Base-by-base conservation (phyloP, 2,888 invertebrate species). In the Dolomedes plantarius region DNA sequence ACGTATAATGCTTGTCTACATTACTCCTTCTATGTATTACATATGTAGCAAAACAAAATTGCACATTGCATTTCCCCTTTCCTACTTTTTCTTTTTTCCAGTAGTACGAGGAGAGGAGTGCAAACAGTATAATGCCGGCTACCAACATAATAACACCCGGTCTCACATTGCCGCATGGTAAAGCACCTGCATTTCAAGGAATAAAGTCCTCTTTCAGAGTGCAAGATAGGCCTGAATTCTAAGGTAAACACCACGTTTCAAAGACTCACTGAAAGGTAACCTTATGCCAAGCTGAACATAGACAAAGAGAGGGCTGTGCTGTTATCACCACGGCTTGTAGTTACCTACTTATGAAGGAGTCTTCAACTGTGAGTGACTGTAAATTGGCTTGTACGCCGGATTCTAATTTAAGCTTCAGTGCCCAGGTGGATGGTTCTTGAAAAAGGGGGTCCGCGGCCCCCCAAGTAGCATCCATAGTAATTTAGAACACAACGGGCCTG, bases 351-450 rank as follows among this genome's bases (percentile, higher is more conserved):
- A 56, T 56, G 56, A 56, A 56, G 56, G 19, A 56, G 23, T 56
- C 19, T 19, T 56, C 16, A 23, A 56, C 19, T 5, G 23, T 56
- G 56, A 56, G 23, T 56, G 56, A 56, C 56, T 56, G 56, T 56
- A 56, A 56, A 56, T 56, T 56, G 56, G 56, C 56, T 56, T n/a
- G 56, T 56, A 23, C 56, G 23, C 56, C 56, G 23, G 56, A 56
- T 56, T 56, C 56, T 56, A 56, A 56, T 56, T 56, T 56, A 23
- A 23, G 56, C 56, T 5, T 56, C 56, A 19, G 23, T 56, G 56
- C 23, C 73, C 81, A 82, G 75, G 75, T 82, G 81, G 68, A 62
- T 75, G n/a, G 67, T n/a, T 67, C 23, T 67, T 11, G 67, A 23
- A 32, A 36, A 67, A 23, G 32, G 67, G 67, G 67, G n/a, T 27